phyloP scores from a whole-genome alignment of 2,113 vertebrate genomes.

The Trematomus loennbergii region DNA sequence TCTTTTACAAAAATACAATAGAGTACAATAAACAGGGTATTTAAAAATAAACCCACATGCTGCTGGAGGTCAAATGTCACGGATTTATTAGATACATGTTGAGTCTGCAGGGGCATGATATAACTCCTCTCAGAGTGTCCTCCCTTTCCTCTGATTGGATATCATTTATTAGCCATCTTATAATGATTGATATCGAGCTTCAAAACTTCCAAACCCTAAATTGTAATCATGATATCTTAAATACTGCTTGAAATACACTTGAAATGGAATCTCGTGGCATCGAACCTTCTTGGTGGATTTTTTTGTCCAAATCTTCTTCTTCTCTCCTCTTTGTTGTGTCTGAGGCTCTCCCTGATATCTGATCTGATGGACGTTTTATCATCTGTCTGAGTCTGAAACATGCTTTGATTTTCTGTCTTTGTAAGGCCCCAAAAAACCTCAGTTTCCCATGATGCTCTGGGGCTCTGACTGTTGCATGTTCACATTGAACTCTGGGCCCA shows the following conservation, averaged over 20 bases:
- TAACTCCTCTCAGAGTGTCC: too few relatives aligned
- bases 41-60: neutral
- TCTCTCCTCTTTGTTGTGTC: neutral
- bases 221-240: too few relatives aligned
- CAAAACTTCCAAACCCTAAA: too few relatives aligned
- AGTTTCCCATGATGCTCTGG: constrained; percentile 11
- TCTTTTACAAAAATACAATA: neutral
- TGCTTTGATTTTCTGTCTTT: too few relatives aligned
- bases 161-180: too few relatives aligned
- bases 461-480: neutral
- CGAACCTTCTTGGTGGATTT: too few relatives aligned
- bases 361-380: constrained; percentile 4
- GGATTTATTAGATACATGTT: too few relatives aligned
- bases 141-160: too few relatives aligned
- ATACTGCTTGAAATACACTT: too few relatives aligned
- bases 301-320: neutral
- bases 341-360: neutral
- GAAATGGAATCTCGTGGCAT: too few relatives aligned
- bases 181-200: too few relatives aligned
- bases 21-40: neutral
- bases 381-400: neutral
- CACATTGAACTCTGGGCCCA: neutral
- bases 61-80: neutral
- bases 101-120: too few relatives aligned
- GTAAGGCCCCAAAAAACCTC: neutral